A percentile compares a stretch with the other conserved stretches of the same genome.
phyloP scores from a whole-genome alignment of 2,113 vertebrate genomes.

The Ploceus nigricollis region DNA sequence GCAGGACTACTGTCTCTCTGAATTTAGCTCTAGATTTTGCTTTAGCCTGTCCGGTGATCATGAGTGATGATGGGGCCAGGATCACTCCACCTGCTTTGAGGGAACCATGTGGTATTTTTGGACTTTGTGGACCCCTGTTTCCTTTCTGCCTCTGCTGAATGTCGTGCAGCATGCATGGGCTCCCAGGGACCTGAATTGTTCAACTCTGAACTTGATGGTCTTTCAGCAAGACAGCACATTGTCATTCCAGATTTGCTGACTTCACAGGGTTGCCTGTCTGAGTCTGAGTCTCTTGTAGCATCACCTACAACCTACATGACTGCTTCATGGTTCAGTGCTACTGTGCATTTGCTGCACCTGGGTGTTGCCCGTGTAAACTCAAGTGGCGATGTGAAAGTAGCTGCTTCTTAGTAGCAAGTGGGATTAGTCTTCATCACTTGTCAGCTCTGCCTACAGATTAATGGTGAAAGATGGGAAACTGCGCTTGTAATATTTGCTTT shows the following conservation, averaged over 20 bases:
- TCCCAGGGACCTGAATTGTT: background rate
- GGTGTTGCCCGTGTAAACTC: background rate
- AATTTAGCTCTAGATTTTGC: background rate
- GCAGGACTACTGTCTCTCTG: background rate
- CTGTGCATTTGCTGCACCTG: background rate
- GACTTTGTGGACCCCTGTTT: background rate
- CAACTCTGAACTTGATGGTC: background rate
- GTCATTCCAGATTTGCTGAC: background rate
- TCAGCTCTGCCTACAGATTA: background rate
- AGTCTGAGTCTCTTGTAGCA: background rate
- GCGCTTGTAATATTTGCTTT: background rate
- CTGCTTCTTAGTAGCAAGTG: background rate
- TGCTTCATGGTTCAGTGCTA: background rate
- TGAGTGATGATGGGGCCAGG: background rate
- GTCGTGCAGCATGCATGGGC: rapidly evolving
- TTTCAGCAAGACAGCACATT: background rate
- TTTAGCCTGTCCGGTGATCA: background rate
- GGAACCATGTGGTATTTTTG: background rate
- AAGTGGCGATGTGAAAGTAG: background rate
- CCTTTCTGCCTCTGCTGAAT: background rate
- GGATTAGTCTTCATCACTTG: background rate
- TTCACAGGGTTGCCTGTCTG: background rate
- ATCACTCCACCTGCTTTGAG: background rate
- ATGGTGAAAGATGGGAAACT: background rate
- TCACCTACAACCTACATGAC: background rate